Conservation (phyloP, 30 jellyfish, hydroid and myxozoan species). For the Rhopilema esculentum region DNA sequence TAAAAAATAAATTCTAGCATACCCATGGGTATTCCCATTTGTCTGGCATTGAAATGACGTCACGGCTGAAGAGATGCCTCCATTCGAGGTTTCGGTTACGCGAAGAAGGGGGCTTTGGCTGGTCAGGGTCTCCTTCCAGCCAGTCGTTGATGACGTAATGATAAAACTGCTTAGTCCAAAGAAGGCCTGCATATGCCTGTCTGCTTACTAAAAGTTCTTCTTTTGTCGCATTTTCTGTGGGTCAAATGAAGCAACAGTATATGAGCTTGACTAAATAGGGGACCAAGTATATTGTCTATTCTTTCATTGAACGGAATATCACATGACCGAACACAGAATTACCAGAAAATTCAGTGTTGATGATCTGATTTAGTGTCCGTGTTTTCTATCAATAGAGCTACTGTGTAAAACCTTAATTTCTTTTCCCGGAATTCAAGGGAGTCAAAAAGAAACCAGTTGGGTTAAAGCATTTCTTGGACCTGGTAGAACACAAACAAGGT, state of each 20-base stretch:
- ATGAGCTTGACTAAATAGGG: background rate
- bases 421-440: too few species aligned
- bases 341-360: too few species aligned
- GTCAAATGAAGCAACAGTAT: background rate
- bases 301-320: background rate
- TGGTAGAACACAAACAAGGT: too few species aligned
- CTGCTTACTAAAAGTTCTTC: slow-evolving; percentile 79
- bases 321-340: too few species aligned
- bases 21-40: slow-evolving; percentile 99
- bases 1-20: slow-evolving; percentile 5
- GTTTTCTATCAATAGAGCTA: too few species aligned
- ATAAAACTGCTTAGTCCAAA: slow-evolving; percentile 93
- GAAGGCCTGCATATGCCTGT: slow-evolving; percentile 90
- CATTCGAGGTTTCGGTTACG: slow-evolving; percentile 86
- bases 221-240: slow-evolving; percentile 61
- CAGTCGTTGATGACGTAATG: slow-evolving; percentile 94
- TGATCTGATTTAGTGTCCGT: too few species aligned
- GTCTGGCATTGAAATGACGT: slow-evolving; percentile 94
- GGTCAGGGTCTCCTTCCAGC: slow-evolving; percentile 96
- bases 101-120: slow-evolving; percentile 81
- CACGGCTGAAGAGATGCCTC: slow-evolving; percentile 87
- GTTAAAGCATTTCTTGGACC: too few species aligned
- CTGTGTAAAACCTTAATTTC: too few species aligned
- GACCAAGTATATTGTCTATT: background rate
- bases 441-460: too few species aligned